Conservation (phyloP, 2,797 vertebrate species). For the Cynodonichthys magdalenae region DNA sequence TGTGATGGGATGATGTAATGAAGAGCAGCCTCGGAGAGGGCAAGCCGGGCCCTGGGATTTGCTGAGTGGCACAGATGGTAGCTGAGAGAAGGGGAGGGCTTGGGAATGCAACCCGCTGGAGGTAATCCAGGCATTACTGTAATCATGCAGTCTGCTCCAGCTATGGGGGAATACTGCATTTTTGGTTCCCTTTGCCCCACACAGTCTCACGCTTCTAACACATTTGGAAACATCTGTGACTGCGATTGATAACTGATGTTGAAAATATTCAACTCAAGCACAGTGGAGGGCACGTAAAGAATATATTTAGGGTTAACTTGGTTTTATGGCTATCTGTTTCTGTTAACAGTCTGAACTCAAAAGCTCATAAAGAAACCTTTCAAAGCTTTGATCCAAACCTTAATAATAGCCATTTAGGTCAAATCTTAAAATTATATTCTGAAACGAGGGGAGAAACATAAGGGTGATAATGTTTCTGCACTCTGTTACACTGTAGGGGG, state of each 20-base stretch:
- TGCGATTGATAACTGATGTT: background rate
- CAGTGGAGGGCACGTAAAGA: no score
- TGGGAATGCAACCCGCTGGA: conserved; percentile 37
- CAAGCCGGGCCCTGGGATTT: conserved; percentile 54
- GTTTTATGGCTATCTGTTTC: background rate
- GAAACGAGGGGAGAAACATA: no score
- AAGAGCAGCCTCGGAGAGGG: conserved; percentile 31
- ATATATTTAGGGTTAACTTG: no score
- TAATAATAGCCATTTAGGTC: no score
- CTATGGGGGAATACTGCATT: conserved; percentile 29
- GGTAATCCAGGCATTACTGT: conserved; percentile 62
- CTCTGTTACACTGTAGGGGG: no score
- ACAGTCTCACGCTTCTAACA: background rate
- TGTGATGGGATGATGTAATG: conserved; percentile 57
- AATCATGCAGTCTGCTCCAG: conserved; percentile 31
- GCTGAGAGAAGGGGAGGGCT: conserved; percentile 36
- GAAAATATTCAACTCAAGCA: background rate
- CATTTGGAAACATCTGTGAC: background rate
- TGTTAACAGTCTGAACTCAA: no score
- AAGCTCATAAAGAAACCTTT: no score
- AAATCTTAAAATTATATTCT: no score
- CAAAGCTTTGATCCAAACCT: no score
- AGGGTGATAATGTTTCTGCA: no score
- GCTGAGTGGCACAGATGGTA: conserved; percentile 68
- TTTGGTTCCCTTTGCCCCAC: background rate